Base-by-base conservation (phyloP, 2,888 invertebrate genomes). In the Crepidodera aurea region DNA sequence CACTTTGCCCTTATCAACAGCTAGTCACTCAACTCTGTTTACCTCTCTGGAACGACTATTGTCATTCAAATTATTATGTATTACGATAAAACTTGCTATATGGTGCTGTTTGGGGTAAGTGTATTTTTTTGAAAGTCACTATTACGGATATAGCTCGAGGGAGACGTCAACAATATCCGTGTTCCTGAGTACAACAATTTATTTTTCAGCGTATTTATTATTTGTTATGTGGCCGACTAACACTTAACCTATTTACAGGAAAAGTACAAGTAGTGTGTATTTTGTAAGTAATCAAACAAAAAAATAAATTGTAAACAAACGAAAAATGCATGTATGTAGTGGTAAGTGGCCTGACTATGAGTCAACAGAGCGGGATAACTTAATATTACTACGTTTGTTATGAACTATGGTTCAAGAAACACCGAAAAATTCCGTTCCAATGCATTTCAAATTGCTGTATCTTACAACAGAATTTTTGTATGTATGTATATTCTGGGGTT, bases 61-160 rank as follows among this genome's bases (percentile, higher is more conserved):
- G 44, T 54, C 44, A 63, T 63, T 63, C 50, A 63, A 63, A 59
- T 59, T 42, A 59, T 59, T 40, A 42, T 50, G 50, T 50, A 53
- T 53, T 10, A 27, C 48, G 27, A 48, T 48, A 48, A 48, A 48
- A 48, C 15, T 48, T 48, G 27, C 27, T 48, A 27, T 44, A 44
- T 22, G 46, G 12, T 12, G 46, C 12, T 46, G 12, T 46, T 46
- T 25, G 13, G 13, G 25, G 25, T 46, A 46, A 46, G 25, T 46
- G 25, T 46, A 46, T 46, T 46, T 46, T 46, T 46, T n/a, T 22
- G 19, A 25, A 46, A 22, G 46, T 46, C 46, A 12, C 46, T 46
- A 12, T 46, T 46, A 46, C 19, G 25, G 46, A 22, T 46, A 42
- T 42, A 18, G 19, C 42, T n/a, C 16, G 5, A n/a, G 15, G 5